Percentiles rank a stretch among this genome's conserved stretches.
Conservation (phyloP, 1,140 invertebrate species). For the Calycopis cecrops region DNA sequence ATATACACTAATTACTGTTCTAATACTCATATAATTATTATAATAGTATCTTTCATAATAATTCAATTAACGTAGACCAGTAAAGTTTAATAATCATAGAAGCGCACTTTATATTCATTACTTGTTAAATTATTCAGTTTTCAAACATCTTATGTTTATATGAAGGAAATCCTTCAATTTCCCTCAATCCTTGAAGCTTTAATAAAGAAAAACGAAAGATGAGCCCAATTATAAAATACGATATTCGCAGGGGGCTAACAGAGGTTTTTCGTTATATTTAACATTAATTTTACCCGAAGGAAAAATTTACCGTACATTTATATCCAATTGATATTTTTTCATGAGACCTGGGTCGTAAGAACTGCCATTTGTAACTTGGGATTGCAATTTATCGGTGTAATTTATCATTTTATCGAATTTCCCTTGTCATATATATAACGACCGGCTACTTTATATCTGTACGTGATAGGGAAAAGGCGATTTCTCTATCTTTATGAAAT, state of each 20-base stretch:
- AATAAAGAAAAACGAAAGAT: conserved; percentile 21
- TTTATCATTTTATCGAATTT: conserved; percentile 58
- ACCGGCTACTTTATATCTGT: conserved; percentile 2
- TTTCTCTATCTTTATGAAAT: not conserved
- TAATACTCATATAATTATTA: too few species aligned
- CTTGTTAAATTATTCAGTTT: not conserved
- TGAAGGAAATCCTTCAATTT: conserved; percentile 11
- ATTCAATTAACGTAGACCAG: too few species aligned
- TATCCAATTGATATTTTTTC: conserved; percentile 64
- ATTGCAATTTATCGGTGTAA: conserved; percentile 60
- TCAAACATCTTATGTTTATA: conserved; percentile 7
- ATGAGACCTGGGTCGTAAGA: conserved; percentile 48
- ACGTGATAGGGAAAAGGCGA: conserved; percentile 7
- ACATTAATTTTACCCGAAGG: conserved; percentile 39
- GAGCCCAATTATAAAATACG: conserved; percentile 27
- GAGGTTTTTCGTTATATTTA: conserved; percentile 30
- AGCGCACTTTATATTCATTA: conserved; percentile 10
- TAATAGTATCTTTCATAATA: too few species aligned
- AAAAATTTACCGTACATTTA: conserved; percentile 36
- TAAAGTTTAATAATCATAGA: too few species aligned
- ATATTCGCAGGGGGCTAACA: conserved; percentile 22
- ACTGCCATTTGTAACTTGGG: conserved; percentile 52
- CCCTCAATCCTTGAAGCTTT: conserved; percentile 4
- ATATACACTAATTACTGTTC: too few species aligned
- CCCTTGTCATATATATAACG: conserved; percentile 12